A percentile compares a stretch with the other conserved stretches of the same genome.
These are phyloP conservation scores for Dorcus parallelipipedus DNA, from an alignment of 2,888 invertebrate genomes.

Conservation along the genomic window DNA sequence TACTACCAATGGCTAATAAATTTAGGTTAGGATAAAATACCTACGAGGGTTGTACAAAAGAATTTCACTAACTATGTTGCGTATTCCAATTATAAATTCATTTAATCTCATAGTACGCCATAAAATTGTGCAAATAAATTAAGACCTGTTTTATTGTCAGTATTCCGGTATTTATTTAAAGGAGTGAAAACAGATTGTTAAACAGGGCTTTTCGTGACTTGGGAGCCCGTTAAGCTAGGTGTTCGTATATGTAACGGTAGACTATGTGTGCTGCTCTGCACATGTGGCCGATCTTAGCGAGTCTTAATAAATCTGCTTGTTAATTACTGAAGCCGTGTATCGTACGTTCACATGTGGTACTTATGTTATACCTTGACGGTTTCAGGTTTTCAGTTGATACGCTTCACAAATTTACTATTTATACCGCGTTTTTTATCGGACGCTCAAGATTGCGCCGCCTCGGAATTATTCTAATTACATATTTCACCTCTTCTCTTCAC, in stretches of 20 bases:
- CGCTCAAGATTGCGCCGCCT: not conserved
- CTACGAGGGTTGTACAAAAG: too few species aligned
- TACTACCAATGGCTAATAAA: too few species aligned
- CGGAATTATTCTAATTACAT: not conserved
- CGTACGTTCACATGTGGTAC: slow-evolving; percentile 2
- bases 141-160: not conserved
- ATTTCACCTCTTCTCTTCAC: not conserved
- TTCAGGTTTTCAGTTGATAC: slow-evolving; percentile 2
- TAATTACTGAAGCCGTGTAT: slow-evolving; percentile 39
- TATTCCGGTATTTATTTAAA: slow-evolving; percentile 27
- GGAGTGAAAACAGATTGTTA: slow-evolving; percentile 33
- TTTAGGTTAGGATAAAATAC: too few species aligned
- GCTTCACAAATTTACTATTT: not conserved
- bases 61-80: too few species aligned
- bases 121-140: not conserved
- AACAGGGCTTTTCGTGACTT: slow-evolving; percentile 38
- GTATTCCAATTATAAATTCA: too few species aligned
- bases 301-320: slow-evolving; percentile 44
- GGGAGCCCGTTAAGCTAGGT: slow-evolving; percentile 37
- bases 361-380: not conserved
- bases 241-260: slow-evolving; percentile 44
- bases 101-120: too few species aligned
- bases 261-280: slow-evolving; percentile 35
- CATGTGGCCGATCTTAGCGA: slow-evolving; percentile 35
- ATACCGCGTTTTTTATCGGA: not conserved